Conservation (phyloP, 2,797 vertebrate species). For the Potorous gilbertii region DNA sequence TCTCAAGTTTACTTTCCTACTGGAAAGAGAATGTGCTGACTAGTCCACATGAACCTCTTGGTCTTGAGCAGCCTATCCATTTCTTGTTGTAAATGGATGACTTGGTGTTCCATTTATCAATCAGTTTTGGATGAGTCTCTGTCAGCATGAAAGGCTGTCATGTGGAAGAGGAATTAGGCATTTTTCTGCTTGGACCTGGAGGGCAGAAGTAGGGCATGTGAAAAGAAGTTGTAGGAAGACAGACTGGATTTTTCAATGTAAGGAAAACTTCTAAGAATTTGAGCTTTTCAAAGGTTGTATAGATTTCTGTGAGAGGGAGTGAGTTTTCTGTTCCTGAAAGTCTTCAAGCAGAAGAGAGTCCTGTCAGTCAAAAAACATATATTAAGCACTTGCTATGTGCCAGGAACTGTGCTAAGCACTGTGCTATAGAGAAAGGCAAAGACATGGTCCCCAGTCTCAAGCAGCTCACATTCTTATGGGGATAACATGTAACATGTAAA, state of each 20-base stretch:
- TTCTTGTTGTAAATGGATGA: slow-evolving; percentile 59
- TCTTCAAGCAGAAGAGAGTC: not conserved
- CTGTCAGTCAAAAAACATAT: not conserved
- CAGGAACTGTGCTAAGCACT: not conserved
- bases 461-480: not conserved
- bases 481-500: not conserved
- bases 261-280: not conserved
- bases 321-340: not conserved
- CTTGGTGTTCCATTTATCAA: not conserved
- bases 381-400: not conserved
- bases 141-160: not conserved
- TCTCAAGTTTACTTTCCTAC: not conserved
- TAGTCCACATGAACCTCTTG: not conserved
- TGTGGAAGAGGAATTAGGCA: not conserved
- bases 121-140: not conserved
- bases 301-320: not conserved
- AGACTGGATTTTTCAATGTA: not conserved
- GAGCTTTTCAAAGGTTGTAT: not conserved
- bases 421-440: not conserved
- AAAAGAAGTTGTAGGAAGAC: not conserved
- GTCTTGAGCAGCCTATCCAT: slow-evolving; percentile 38
- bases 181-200: not conserved
- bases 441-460: not conserved
- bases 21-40: not conserved
- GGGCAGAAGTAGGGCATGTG: not conserved